Base-by-base conservation (phyloP, 2,888 invertebrate species). In the Papilio protenor region DNA sequence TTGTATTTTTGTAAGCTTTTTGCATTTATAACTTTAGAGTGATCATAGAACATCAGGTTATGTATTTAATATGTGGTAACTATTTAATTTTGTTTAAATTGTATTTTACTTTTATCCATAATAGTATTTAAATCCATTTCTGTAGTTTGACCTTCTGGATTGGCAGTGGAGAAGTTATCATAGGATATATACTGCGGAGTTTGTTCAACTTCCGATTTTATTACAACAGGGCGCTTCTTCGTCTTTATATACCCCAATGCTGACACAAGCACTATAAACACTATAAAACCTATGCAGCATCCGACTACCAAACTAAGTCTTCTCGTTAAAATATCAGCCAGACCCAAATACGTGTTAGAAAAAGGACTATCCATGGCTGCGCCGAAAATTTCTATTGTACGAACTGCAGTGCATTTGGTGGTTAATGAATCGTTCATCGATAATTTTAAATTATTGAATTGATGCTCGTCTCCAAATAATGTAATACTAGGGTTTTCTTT, bases 281-380 rank as follows among this genome's bases (percentile, higher is more conserved):
- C 97, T 80, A 98, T 96, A 86, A 98, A 97, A 76, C 98, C 98
- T 95, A 98, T 96, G 87, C 97, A 97, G 88, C 97, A 97, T 75
- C 98, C 98, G 77, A 98, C 97, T 84, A 98, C 97, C 82, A 98
- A 95, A 49, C 98, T 98, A 77, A 98, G 95, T 82, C 98, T 96
- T 79, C 98, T 95, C 6, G 97, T 97, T 59, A 98, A 94, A 86
- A 98, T 96, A 80, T 97, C 97, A 82, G 96, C 96, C 69, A 97
- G 96, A 66, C 96, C 95, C 90, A 96, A 96, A 40, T 96, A 96
- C 33, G 96, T 96, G 85, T 96, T 96, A 21, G 96, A 96, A 80
- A 94, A 94, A 40, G 93, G 94, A 82, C 94, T 92, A 79, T 94
- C 94, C 81, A 96, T 87, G 27, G 96, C 95, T 70, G 96, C 95